phyloP scores from a whole-genome alignment of 2,797 vertebrate species.

The Falco novaeseelandiae region DNA sequence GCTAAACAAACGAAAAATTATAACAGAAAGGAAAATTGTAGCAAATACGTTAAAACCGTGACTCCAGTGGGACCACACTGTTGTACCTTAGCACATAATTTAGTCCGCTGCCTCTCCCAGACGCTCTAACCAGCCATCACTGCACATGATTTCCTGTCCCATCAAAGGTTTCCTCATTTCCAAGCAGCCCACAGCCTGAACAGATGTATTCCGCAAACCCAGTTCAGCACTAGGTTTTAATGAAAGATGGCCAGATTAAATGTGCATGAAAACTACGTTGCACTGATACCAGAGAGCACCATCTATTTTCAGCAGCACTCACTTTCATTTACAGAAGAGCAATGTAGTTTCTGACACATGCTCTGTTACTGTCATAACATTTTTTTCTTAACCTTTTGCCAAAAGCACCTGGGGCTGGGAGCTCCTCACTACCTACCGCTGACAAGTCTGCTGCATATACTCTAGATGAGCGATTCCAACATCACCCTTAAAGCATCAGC shows the following conservation, averaged over 20 bases:
- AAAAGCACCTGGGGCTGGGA: not conserved
- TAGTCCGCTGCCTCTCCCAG: not conserved
- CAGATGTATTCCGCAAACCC: not conserved
- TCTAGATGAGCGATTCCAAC: not conserved
- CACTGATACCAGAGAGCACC: not conserved
- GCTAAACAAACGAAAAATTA: not conserved
- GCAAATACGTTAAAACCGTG: not conserved
- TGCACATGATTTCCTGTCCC: not conserved
- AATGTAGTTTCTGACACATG: not conserved
- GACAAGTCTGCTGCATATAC: not conserved
- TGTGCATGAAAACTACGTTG: rapidly evolving
- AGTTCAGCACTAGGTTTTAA: not conserved
- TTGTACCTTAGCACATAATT: rapidly evolving
- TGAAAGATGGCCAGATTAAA: not conserved
- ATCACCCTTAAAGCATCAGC: not conserved
- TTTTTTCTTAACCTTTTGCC: not conserved
- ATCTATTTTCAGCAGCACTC: not conserved
- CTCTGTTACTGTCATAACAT: not conserved
- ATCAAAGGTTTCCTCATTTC: not conserved
- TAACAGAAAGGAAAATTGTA: not conserved
- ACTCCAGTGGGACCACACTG: not conserved
- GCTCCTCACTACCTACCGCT: not conserved
- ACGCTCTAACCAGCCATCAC: not conserved
- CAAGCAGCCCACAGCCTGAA: not conserved
- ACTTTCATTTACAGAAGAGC: not conserved